phyloP scores from a whole-genome alignment of 1,140 invertebrate species.

The Chironomus tepperi region DNA sequence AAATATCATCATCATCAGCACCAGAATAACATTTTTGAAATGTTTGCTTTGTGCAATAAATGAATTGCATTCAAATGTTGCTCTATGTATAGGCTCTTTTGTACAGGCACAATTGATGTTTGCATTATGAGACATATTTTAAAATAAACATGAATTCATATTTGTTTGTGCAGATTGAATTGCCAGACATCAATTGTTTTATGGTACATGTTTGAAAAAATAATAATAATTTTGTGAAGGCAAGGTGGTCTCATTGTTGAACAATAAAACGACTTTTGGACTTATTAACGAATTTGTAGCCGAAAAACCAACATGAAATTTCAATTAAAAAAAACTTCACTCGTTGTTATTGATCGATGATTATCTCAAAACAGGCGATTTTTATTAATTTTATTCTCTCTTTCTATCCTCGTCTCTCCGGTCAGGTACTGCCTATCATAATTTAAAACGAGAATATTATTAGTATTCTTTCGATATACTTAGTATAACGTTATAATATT shows the following conservation, averaged over 20 bases:
- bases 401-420: neutral
- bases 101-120: neutral
- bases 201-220: too few relatives aligned
- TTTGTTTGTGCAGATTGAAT: neutral
- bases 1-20: conserved; percentile 67
- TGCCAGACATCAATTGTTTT: neutral
- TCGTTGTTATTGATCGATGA: neutral
- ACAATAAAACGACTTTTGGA: too few relatives aligned
- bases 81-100: too few relatives aligned
- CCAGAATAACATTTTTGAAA: conserved; percentile 53
- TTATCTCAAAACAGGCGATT: conserved; percentile 7
- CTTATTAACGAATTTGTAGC: conserved; percentile 1
- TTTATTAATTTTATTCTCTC: neutral
- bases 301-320: neutral
- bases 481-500: too few relatives aligned
- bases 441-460: conserved; percentile 15
- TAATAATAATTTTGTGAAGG: too few relatives aligned
- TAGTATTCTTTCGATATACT: neutral
- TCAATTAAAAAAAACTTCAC: neutral
- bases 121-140: neutral
- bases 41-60: conserved; percentile 94
- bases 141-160: neutral
- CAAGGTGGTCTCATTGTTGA: too few relatives aligned
- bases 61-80: conserved; percentile 25
- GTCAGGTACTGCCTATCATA: neutral